phyloP scores from a whole-genome alignment of 2,888 invertebrate genomes.

The Drosophila lacicola region DNA sequence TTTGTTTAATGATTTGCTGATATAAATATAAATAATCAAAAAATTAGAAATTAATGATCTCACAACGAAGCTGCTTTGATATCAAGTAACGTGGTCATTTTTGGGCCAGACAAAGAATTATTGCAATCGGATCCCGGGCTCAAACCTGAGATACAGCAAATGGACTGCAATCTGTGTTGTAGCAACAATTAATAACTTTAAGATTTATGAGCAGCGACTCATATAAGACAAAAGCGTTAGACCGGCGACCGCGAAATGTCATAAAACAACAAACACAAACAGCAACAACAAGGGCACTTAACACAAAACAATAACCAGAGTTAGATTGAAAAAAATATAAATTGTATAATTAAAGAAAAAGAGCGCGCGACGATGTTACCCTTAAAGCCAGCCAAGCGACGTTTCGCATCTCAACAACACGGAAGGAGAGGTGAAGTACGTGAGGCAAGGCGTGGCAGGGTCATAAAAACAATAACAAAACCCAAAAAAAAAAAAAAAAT shows the following conservation, averaged over 20 bases:
- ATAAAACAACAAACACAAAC: conserved; percentile 46
- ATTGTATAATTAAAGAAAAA: conserved; percentile 71
- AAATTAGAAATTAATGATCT: not conserved
- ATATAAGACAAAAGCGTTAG: conserved; percentile 55
- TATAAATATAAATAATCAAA: not conserved
- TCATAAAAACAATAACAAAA: conserved; percentile 52
- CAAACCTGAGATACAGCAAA: not conserved
- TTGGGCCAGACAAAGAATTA: conserved; percentile 10
- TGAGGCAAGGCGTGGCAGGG: conserved; percentile 49
- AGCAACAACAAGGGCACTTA: conserved; percentile 44
- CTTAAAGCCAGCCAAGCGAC: conserved; percentile 14
- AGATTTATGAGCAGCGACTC: conserved; percentile 63
- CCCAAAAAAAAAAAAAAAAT: conserved; percentile 20
- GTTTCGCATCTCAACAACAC: conserved; percentile 17
- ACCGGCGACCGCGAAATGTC: conserved; percentile 58
- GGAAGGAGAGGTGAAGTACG: conserved; percentile 1
- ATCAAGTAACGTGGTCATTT: conserved; percentile 10
- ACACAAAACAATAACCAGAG: conserved; percentile 32
- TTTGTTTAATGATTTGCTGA: not conserved
- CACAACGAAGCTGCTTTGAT: conserved; percentile 4
- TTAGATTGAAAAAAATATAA: conserved; percentile 50
- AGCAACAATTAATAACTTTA: conserved; percentile 67
- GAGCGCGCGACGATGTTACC: conserved; percentile 36
- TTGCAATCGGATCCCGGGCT: not conserved
- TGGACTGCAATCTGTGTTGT: conserved; percentile 10